Conservation (phyloP, 2,113 vertebrate species). For the Myotis yumanensis region DNA sequence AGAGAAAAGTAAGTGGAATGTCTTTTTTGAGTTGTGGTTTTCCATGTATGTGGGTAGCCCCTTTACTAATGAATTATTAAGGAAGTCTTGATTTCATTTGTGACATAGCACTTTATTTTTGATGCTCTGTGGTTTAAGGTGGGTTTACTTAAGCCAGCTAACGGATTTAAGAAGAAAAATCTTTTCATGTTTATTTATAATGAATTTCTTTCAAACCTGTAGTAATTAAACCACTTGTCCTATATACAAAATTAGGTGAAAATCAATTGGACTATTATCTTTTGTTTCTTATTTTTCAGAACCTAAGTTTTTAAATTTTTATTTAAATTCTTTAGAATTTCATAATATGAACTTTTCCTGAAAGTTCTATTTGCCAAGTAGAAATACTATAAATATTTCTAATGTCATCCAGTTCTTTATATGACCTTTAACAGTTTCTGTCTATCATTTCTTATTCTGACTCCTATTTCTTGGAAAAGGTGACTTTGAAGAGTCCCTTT, state of each 20-base stretch:
- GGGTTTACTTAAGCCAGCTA: conserved; percentile 8
- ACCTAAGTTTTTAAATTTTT: conserved; percentile 8
- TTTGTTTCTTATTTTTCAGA: conserved; percentile 44
- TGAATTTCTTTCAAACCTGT: conserved; percentile 11
- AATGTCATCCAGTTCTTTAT: not conserved
- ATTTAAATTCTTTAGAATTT: conserved; percentile 17
- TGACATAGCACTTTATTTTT: conserved; percentile 3
- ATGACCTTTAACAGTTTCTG: not conserved
- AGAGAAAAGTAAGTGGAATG: conserved; percentile 55
- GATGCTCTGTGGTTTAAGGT: not conserved
- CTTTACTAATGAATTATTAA: conserved; percentile 55
- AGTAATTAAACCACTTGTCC: conserved; percentile 9
- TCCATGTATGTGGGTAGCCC: not conserved
- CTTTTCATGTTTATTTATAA: conserved; percentile 1
- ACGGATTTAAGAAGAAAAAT: conserved; percentile 34
- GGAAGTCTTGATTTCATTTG: conserved; percentile 37
- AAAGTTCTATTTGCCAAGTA: conserved; percentile 21
- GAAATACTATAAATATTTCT: conserved; percentile 30
- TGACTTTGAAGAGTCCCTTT: conserved; percentile 4
- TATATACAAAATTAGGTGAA: not conserved
- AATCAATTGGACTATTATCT: not conserved
- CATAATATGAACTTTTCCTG: conserved; percentile 2
- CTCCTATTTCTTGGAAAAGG: conserved; percentile 25
- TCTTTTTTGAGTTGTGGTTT: conserved; percentile 56
- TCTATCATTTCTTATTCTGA: not conserved